phyloP scores from a whole-genome alignment of 2,888 invertebrate species.

The Coenonympha arcania region DNA sequence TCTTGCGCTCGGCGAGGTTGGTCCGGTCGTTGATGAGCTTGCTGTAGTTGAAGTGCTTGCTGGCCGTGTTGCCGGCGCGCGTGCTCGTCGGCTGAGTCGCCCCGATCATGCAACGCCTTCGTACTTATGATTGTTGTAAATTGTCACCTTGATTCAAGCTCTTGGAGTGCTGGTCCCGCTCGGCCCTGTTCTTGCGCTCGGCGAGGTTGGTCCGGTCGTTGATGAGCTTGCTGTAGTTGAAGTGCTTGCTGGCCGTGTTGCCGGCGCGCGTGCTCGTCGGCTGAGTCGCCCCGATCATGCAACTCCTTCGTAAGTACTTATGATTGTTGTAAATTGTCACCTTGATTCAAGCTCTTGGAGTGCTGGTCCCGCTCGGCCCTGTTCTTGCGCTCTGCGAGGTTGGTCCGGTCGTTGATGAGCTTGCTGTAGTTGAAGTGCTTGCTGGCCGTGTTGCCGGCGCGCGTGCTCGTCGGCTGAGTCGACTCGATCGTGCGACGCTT shows the following conservation, averaged over 20 bases:
- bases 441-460: too few relatives aligned
- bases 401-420: too few relatives aligned
- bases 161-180: constrained; percentile 51
- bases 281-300: constrained; percentile 64
- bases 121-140: constrained; percentile 25
- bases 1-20: constrained; percentile 28
- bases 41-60: constrained; percentile 84
- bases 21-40: too few relatives aligned
- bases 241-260: constrained; percentile 87
- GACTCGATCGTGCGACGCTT: constrained; percentile 66
- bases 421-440: constrained; percentile 83
- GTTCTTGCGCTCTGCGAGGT: constrained; percentile 29
- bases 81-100: constrained; percentile 57
- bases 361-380: constrained; percentile 50
- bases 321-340: constrained; percentile 30
- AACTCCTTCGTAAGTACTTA: neutral
- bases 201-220: too few relatives aligned
- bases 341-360: constrained; percentile 55
- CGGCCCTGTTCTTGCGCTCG: constrained; percentile 37
- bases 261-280: constrained; percentile 49
- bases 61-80: too few relatives aligned
- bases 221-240: constrained; percentile 77
- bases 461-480: constrained; percentile 53
- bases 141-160: constrained; percentile 53
- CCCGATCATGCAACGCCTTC: constrained; percentile 64